Base-by-base conservation (phyloP, 2,113 vertebrate species). In the Callipepla squamata region DNA sequence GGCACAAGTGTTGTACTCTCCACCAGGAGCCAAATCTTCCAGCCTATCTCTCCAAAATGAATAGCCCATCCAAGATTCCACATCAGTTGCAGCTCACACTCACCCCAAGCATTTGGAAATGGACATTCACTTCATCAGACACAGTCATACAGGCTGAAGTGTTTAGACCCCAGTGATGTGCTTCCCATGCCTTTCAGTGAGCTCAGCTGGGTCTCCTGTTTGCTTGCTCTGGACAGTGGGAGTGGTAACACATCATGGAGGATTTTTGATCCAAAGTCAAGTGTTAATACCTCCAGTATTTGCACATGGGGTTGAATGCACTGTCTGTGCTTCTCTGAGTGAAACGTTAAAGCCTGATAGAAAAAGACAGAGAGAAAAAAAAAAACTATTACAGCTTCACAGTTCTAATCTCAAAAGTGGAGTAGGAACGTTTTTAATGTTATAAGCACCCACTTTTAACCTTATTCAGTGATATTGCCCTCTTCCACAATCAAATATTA, bases 401-500 rank as follows among this genome's bases (percentile, higher is more conserved):
- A 68, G 51, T 79, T 85, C 48, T 96, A 94, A 96, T 95, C 95
- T 90, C 82, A 80, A 83, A 67, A 91, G 87, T 75, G 63, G 81
- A 94, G 61, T 16, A 67, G 68, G 66, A 92, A 83, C 30, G 75
- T 80, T 92, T 95, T 90, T 85, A 94, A 95, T 95, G 92, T 94
- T 88, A 65, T 76, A 84, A 94, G 87, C 69, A 88, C 30, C 26
- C 76, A 90, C 68, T 94, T 94, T 72, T 78, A 88, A 83, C 65
- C 69, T 84, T 84, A 92, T 80, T 90, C 76, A 36, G 51, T 68
- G 57, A 77, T 85, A 81, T 61, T 80, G 48, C 89, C 65, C 61
- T 68, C 48, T 95, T 61, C 61, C 57, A 58, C 77, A 83, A 94
- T 83, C 87, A 96, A 96, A 95, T 91, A 94, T 86, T 94, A 87